Evolutionary conservation across 2,797 vertebrate species (phyloP), one percentile per base, ranked within the genome.

Genomic region (Enteromius paludinosus): DNA sequence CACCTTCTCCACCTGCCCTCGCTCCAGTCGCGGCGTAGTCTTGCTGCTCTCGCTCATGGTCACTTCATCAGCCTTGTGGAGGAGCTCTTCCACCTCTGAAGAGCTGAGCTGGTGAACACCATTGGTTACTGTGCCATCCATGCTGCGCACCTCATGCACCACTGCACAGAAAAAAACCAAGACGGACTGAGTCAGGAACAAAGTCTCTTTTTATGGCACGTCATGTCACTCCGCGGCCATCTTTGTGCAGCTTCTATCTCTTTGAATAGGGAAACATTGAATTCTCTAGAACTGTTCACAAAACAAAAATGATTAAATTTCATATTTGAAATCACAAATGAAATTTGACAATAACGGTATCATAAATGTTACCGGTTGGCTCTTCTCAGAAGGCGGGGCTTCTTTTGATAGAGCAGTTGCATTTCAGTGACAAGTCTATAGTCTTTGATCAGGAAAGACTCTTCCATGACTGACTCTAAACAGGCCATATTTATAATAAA

Each of bases 31-130:
- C 1, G 84, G 83, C 2, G 83, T 83, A 52, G 45, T 65, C 3
- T 82, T 82, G 10, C 85, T 78, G 18, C 87, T 83, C 9, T 96
- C 94, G 0, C 93, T 93, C 92, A 96, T 88, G 0, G 93, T 93
- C 4, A 92, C 95, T 87, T 98, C 95, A 0, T 96, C 97, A 0
- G 97, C 98, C 85, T 98, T 97, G 90, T 96, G 96, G 88, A 99
- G 95, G 71, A 99, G 96, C 74, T 98, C 97, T 0, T 98, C 97
- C 0, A 99, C 98, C 90, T 99, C 97, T 0, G 93, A 93, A 66
- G 92, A 96, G 88, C 96, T 99, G 79, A 99, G 95, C 0, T 92
- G 95, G 61, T 96, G 96, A 8, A 96, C 89, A 0, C 95, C 95
- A 0, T 97, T 96, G 88, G 93, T 92, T 1, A 93, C 52, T 0